Evolutionary conservation across 1,140 invertebrate genomes (phyloP).

Genomic region (Drosophila repletoides): DNA sequence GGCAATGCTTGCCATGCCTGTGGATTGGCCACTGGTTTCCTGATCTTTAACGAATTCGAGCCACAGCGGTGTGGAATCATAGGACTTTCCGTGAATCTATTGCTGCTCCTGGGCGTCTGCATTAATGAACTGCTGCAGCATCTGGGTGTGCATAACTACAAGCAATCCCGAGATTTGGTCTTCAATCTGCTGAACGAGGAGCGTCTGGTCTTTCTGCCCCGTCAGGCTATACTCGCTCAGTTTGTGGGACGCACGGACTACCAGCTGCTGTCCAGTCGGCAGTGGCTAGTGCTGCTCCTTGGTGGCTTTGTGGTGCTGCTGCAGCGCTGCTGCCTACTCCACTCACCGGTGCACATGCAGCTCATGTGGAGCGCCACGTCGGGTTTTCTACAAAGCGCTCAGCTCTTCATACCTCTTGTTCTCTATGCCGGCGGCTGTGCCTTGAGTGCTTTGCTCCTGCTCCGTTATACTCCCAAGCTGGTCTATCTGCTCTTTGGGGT

Average conservation of each 20-base stretch:
- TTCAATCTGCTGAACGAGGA: constrained; percentile 76
- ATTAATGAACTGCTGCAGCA: constrained; percentile 73
- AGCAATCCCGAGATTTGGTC: constrained; percentile 64
- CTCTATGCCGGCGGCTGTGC: constrained; percentile 57
- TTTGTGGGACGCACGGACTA: constrained; percentile 65
- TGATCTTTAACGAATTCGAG: constrained; percentile 75
- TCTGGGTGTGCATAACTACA: constrained; percentile 59
- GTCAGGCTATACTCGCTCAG: constrained; percentile 56
- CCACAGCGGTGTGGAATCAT: constrained; percentile 57
- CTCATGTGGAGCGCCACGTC: constrained; percentile 63
- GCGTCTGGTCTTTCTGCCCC: constrained; percentile 59
- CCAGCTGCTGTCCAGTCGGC: constrained; percentile 45
- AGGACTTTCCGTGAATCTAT: constrained; percentile 43
- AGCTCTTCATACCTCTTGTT: constrained; percentile 54
- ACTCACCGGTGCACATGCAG: constrained; percentile 61
- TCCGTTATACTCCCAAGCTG: constrained; percentile 68
- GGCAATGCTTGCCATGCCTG: constrained; percentile 57
- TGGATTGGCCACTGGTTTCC: constrained; percentile 58
- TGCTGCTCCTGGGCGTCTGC: constrained; percentile 46
- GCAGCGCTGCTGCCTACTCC: constrained; percentile 46
- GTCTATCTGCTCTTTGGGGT: constrained; percentile 71
- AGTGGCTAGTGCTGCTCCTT: constrained; percentile 60
- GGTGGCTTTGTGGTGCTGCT: constrained; percentile 46
- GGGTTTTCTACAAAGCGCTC: constrained; percentile 36
- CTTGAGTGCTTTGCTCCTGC: constrained; percentile 51